Evolutionary conservation across 2,797 vertebrate species (phyloP).

Genomic region (Pampus argenteus): DNA sequence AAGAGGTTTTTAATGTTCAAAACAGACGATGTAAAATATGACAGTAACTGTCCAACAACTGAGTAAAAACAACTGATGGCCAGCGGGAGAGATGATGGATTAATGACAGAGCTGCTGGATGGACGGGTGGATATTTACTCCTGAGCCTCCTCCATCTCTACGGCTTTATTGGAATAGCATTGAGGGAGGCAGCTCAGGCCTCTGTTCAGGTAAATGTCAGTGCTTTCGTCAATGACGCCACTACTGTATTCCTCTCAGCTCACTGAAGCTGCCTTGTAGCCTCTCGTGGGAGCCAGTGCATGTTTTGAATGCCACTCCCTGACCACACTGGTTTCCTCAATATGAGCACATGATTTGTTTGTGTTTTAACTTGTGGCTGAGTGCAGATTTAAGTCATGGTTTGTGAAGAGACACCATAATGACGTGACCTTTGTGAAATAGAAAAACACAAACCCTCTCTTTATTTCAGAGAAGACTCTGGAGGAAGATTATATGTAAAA

Average conservation of each 20-base stretch:
- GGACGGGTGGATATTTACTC: slow-evolving; percentile 66
- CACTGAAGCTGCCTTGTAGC: slow-evolving; percentile 50
- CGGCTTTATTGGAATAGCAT: slow-evolving; percentile 64
- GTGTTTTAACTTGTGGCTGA: slow-evolving; percentile 39
- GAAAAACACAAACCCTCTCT: slow-evolving; percentile 4
- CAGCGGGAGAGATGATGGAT: slow-evolving; percentile 59
- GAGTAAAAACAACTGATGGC: slow-evolving; percentile 36
- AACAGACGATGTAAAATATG: background rate
- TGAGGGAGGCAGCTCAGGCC: slow-evolving; percentile 38
- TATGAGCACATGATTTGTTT: slow-evolving; percentile 39
- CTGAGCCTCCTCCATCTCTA: slow-evolving; percentile 48
- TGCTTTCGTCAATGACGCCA: slow-evolving; percentile 54
- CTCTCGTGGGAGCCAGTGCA: slow-evolving; percentile 56
- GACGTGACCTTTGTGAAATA: slow-evolving; percentile 16
- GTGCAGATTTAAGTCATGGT: slow-evolving; percentile 25
- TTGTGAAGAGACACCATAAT: slow-evolving; percentile 9
- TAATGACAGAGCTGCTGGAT: slow-evolving; percentile 36
- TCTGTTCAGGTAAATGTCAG: slow-evolving; percentile 77
- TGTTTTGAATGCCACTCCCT: slow-evolving; percentile 69
- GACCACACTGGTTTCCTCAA: slow-evolving; percentile 40
- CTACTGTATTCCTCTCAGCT: slow-evolving; percentile 62
- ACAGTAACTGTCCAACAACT: background rate
- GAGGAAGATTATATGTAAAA: background rate
- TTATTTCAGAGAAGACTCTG: slow-evolving; percentile 24
- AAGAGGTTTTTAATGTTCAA: slow-evolving; percentile 7